Evolutionary conservation across 2,888 invertebrate genomes (phyloP), one percentile per base, ranked within the genome.

Genomic region (Drosophila picticornis): DNA sequence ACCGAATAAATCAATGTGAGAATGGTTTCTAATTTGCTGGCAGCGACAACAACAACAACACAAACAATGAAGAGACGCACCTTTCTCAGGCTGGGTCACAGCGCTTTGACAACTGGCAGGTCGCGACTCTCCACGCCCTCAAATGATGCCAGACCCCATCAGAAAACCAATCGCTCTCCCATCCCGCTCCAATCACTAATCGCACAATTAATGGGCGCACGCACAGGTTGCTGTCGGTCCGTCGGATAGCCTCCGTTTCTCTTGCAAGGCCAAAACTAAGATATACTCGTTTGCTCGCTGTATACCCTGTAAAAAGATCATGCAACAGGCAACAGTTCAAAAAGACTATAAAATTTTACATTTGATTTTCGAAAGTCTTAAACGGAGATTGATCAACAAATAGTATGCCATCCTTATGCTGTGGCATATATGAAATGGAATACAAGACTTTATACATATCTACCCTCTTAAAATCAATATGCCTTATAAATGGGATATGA

Each of bases 1-100:
- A 77, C 67, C 80, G 63, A 68, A 86, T 88, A 88, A 84, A 88
- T 86, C 89, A 86, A 77, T 73, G 65, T 59, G 64, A 65, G 75
- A 83, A 83, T 75, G 75, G 62, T 56, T 63, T 60, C 77, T 80
- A 75, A 88, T 84, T 84, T 84, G 81, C 60, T 43, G 59, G 32
- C 55, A 63, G 27, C 40, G 50, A 34, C 48, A 56, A 63, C 32
- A 43, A 43, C 52, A 53, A 51, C 1, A 31, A 9, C 34, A 34
- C 0, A 36, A 65, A 59, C 50, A 59, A 36, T 52, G 22, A 50
- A 64, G 70, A 29, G 69, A 53, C 79, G 31, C 84, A 77, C 78
- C 78, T 60, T 32, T 22, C 22, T 34, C 72, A 69, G 69, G 70
- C 72, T 77, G 77, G 80, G 69, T 75, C 77, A 75, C 71, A 71